phyloP scores from a whole-genome alignment of 2,113 vertebrate genomes.

The Peromyscus californicus region DNA sequence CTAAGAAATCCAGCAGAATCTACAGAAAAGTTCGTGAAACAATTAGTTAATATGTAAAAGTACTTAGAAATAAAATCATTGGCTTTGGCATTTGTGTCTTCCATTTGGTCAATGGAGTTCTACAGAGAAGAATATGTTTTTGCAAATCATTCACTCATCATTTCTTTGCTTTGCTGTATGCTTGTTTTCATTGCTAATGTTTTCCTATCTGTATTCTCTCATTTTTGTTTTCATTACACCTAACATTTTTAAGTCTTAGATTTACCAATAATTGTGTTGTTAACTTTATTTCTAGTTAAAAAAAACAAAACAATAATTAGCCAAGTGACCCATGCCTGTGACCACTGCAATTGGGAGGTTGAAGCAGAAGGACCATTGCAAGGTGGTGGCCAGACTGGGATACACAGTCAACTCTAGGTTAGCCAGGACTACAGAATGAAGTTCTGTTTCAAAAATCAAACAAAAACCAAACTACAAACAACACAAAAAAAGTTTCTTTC shows the following conservation, averaged over 20 bases:
- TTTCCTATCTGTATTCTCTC: background rate
- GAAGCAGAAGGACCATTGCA: background rate
- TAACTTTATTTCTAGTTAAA: background rate
- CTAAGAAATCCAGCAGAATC: background rate
- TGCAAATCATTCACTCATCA: background rate
- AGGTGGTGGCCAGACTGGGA: background rate
- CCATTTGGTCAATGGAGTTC: background rate
- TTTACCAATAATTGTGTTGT: too few species aligned
- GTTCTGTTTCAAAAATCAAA: background rate
- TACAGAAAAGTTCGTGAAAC: background rate
- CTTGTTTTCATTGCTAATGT: background rate
- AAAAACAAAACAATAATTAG: background rate
- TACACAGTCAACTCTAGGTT: too few species aligned
- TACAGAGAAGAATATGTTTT: background rate
- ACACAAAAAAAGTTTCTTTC: background rate
- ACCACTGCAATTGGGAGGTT: background rate
- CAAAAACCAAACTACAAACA: background rate
- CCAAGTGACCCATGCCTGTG: fast-evolving
- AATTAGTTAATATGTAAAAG: constrained; percentile 22
- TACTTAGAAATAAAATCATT: background rate
- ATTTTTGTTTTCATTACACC: background rate
- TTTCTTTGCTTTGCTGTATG: background rate
- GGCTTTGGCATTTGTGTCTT: background rate
- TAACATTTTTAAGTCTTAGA: background rate
- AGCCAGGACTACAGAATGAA: background rate